Evolutionary conservation across 1,140 invertebrate genomes (phyloP), one percentile per base, ranked within the genome.

Genomic region (Orius insidiosus): DNA sequence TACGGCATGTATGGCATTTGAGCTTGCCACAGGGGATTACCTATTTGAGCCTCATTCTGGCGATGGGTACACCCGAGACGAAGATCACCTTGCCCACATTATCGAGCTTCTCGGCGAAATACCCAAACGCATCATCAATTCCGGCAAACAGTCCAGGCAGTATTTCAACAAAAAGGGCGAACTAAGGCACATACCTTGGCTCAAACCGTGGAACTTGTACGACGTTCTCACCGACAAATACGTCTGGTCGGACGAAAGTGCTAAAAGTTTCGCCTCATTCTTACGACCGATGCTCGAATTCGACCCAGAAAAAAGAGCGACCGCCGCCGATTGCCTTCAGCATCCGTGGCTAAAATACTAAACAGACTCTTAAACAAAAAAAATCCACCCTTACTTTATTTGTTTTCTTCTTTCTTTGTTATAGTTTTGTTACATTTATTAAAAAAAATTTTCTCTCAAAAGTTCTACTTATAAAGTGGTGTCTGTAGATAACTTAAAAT

Each of bases 1-100:
- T 54, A 92, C 89, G n/a, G 94, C 93, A 32, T 98, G 94, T 61
- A 95, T 97, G 88, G 88, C 94, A 10, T 99, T 98, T 67, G 96
- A 99, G 67, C 66, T 99, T 53, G 94, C 93, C 4, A 98, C 94
- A 13, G 96, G 95, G 46, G 95, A 98, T 67, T 99, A 98, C 67
- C 68, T 99, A 48, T 99, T 99, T 68, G 94, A 99, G 65, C 94
- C 95, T 34, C 93, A 98, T 64, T 89, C 85, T 48, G 81, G 81
- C 16, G 78, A 82, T 52, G 77, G 78, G 32, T 87, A 85, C 59
- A 80, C 79, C 51, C 65, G 94, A 50, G 95, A 98, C 67, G 95
- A 98, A 67, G 95, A 98, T 68, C 95, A 98, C 61, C 70, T 98
- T 53, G 95, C 95, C 32, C 94, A 98, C 60, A 95, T 98, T 54